These are phyloP conservation scores for Indri indri DNA, from an alignment of 2,113 vertebrate species.

Conservation along the genomic window DNA sequence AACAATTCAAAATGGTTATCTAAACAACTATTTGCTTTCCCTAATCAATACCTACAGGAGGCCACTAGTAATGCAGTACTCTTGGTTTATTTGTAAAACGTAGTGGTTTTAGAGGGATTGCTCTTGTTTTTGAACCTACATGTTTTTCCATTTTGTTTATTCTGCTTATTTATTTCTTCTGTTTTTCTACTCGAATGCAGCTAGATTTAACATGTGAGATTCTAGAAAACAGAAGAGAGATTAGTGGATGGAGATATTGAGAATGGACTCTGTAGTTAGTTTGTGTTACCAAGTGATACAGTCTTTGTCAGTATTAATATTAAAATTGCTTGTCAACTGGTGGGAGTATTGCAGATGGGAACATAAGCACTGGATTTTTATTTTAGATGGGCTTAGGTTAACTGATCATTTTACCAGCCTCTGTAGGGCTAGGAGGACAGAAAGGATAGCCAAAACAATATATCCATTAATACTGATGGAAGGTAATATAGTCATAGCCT, in stretches of 20 bases:
- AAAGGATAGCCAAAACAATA: neutral
- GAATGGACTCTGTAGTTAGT: neutral
- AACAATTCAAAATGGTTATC: neutral
- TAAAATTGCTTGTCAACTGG: neutral
- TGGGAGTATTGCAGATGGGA: neutral
- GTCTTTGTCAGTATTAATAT: neutral
- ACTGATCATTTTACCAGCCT: neutral
- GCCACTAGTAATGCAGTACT: neutral
- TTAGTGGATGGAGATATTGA: neutral
- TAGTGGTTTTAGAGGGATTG: neutral
- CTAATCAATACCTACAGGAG: neutral
- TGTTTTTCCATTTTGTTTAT: neutral
- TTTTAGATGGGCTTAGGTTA: neutral
- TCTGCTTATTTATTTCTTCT: neutral
- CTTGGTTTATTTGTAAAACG: neutral
- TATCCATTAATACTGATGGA: neutral
- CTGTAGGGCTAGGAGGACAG: neutral
- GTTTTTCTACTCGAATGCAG: neutral
- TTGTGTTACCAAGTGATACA: neutral
- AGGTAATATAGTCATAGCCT: neutral
- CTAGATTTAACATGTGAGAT: neutral
- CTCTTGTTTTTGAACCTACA: neutral
- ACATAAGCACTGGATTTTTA: neutral
- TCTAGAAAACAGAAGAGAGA: neutral
- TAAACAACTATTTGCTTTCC: neutral